Base-by-base conservation (phyloP, 2,113 vertebrate genomes). In the Lophotis ruficrista region DNA sequence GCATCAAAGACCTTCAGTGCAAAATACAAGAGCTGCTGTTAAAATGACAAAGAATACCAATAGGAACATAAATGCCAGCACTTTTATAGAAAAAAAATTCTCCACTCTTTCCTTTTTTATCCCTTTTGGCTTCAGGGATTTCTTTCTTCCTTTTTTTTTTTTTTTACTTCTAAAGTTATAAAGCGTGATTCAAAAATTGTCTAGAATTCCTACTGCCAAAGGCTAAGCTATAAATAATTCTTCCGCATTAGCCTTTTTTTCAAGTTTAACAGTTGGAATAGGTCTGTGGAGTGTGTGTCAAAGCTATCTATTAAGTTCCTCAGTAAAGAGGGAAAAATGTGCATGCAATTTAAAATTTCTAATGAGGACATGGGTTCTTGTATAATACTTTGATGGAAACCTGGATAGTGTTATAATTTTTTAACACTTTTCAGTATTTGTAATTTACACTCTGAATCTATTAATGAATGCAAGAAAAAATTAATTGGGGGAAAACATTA, bases 171-270 rank as follows among this genome's bases (percentile, higher is more conserved):
- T 87, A 57, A 95, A 94, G 53, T 92, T 93, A 81, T 73, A 95
- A 88, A 93, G 37, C 81, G 94, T 86, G 86, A 96, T 96, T 94
- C 84, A 97, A 92, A 98, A 97, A 72, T 89, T 97, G 90, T 64
- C 94, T 95, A 81, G 87, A 96, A 97, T 97, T 97, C 95, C 76
- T 96, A 64, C 84, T 94, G 96, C 95, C 78, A 95, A 96, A 93
- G 96, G 97, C 96, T 97, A 95, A 95, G 94, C 77, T 98, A 98
- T 97, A 97, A 98, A 98, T 98, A 98, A 90, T 90, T 96, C 94
- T 93, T 78, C 31, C 33, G 96, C 94, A 91, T 97, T 97, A 98
- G 60, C 70, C 96, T 87, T 94, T 96, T 93, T 82, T 79, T 95
- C 7, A 91, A 90, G 87, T 94, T 97, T 96, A 94, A 95, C 90